Base-by-base conservation (phyloP, 2,888 invertebrate species). In the Prostheceraeus crozeri region DNA sequence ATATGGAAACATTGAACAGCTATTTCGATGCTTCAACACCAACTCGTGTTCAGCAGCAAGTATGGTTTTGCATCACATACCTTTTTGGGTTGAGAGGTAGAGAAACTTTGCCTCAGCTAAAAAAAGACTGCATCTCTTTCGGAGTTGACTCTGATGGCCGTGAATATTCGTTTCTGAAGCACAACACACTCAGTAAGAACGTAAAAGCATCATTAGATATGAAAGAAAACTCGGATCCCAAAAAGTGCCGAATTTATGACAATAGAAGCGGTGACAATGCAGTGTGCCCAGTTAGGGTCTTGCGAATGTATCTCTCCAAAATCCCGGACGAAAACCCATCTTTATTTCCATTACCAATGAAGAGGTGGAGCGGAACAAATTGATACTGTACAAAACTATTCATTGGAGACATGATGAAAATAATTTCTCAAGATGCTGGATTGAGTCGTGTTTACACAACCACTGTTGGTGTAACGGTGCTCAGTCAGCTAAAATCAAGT, bases 91-190 rank as follows among this genome's bases (percentile, higher is more conserved):
- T 48, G 23, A 48, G 48, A 21, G 48, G 48, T 14, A 48, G 23
- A 48, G 48, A 48, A 48, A 48, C 48, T 48, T 48, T 19, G 48
- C 48, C 48, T 23, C 48, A 48, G 48, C 27, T 48, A 28, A 48
- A 48, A 48, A 48, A 48, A 48, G 14, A 48, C 27, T 19, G 4
- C 23, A 48, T 48, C 27, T 48, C 27, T 25, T 48, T 48, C 48
- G 48, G 25, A 25, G 48, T 48, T 48, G 14, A 19, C 48, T 48
- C 48, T 48, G 48, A 48, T 28, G 48, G 48, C 23, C 14, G 48
- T n/a, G n/a, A n/a, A n/a, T n/a, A n/a, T n/a, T 48, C 40, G 40
- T 8, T 16, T 40, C 40, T 40, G 27, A 48, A 48, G 23, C 4
- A 48, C 23, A 48, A 48, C 11, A 28, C 27, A 25, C 8, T 48